phyloP scores from a whole-genome alignment of 23 tunicate genomes.

The Ascidia mentula region DNA sequence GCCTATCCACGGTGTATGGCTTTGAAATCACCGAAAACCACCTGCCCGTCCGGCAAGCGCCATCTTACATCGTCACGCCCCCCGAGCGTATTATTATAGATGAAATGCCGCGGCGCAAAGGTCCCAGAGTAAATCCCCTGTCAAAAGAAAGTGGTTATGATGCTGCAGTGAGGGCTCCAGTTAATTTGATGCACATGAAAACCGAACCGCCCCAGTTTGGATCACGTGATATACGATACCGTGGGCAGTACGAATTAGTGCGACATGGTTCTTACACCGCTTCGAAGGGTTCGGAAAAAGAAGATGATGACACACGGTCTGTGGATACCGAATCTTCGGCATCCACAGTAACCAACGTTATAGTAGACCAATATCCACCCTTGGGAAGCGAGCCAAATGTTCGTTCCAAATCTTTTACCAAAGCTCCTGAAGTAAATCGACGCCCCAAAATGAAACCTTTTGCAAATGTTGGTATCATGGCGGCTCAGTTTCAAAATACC shows the following conservation, averaged over 20 bases:
- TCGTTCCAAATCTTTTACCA: neutral
- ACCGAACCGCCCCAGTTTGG: slow-evolving; percentile 3
- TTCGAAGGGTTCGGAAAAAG: neutral
- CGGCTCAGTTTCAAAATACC: neutral
- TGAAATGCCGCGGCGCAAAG: neutral
- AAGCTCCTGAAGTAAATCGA: neutral
- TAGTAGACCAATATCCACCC: neutral
- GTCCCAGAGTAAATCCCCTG: slow-evolving; percentile 11
- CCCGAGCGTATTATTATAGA: slow-evolving; percentile 42
- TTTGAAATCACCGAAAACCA: slow-evolving; percentile 72
- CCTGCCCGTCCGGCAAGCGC: slow-evolving; percentile 54
- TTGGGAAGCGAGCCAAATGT: neutral
- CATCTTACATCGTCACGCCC: slow-evolving; percentile 26
- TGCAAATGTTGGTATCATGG: neutral
- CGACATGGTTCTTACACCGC: neutral
- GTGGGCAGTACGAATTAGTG: slow-evolving; percentile 19
- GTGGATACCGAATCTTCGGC: neutral
- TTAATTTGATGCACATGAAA: neutral
- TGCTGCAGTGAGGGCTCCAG: neutral
- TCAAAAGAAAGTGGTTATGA: slow-evolving; percentile 4
- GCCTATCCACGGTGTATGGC: slow-evolving; percentile 36
- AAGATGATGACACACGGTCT: neutral
- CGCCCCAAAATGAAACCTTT: neutral
- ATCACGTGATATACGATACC: slow-evolving; percentile 61
- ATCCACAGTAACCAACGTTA: neutral